A percentile compares a stretch with the other conserved stretches of the same genome.
phyloP scores from a whole-genome alignment of 2,797 vertebrate genomes.

The Anabacerthia variegaticeps region DNA sequence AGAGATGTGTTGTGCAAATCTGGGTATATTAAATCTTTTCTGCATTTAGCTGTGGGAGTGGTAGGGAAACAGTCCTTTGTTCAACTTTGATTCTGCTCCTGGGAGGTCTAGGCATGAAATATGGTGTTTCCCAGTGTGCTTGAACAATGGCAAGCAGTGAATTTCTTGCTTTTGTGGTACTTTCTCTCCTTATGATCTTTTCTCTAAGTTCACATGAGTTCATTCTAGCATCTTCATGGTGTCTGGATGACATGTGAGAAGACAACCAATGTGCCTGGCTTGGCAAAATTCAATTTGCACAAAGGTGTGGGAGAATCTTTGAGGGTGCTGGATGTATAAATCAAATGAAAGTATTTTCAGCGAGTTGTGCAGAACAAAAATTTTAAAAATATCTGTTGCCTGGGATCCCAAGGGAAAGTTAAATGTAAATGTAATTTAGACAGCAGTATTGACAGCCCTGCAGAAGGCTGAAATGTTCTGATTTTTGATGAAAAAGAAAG shows the following conservation, averaged over 20 bases:
- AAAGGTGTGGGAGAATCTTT: conserved; percentile 1
- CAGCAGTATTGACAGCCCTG: conserved; percentile 25
- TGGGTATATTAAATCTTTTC: background rate
- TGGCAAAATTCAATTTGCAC: background rate
- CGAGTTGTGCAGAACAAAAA: background rate
- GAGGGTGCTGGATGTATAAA: background rate
- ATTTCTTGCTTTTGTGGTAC: background rate
- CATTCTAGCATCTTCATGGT: background rate
- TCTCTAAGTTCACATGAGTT: background rate
- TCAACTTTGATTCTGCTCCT: background rate
- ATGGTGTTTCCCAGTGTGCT: background rate
- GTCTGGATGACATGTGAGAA: background rate
- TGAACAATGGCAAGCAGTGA: background rate
- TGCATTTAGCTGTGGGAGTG: background rate
- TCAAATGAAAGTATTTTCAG: conserved; percentile 16
- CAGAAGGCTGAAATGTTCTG: conserved; percentile 48
- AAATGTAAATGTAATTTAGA: conserved; percentile 48
- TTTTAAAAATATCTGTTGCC: conserved; percentile 49
- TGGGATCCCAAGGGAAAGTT: conserved; percentile 40
- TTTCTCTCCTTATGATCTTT: background rate
- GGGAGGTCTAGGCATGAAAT: background rate
- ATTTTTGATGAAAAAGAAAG: conserved; percentile 35
- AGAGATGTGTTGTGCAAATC: background rate
- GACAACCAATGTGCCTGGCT: background rate
- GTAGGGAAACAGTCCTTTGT: background rate